Base-by-base conservation (phyloP, 2,888 invertebrate genomes). In the Ctenicera cuprea region DNA sequence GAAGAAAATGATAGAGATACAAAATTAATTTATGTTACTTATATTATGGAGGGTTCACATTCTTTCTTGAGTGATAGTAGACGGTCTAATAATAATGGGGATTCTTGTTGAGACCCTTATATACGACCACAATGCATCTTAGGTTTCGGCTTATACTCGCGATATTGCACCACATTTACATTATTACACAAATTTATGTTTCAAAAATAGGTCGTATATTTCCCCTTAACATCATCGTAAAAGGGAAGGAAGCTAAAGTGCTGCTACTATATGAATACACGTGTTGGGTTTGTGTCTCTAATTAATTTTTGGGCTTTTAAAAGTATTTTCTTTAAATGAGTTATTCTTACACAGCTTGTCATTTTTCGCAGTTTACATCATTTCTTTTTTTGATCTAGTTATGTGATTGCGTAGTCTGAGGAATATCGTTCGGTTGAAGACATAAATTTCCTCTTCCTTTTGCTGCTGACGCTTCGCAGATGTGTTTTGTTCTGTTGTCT, bases 111-210 rank as follows among this genome's bases (percentile, higher is more conserved):
- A 70, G 22, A 62, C 70, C 71, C 74, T 74, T 71, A 70, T 74
- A 74, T 71, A 74, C 66, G 74, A 65, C 66, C 65, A 67, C 74
- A 62, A 74, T 71, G 70, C 70, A 74, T 74, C 74, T 74, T 71
- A 63, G 71, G 70, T 65, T 70, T 69, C 61, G 52, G 70, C 68
- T 74, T 74, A 66, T 66, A 66, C 37, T 18, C 62, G 22, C 61
- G 54, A 71, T 74, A 70, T 74, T 74, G 66, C 62, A 71, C 66
- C 74, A 57, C 74, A 74, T 74, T 74, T 66, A 63, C 71, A 62
- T 71, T 70, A 66, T 66, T 52, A 74, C 59, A 67, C 52, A 66
- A 74, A 74, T 74, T 74, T 74, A 73, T 71, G 71, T 59, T 71
- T 71, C 64, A 71, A 71, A 71, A 70, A 70, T 70, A 70, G 52